A percentile compares a stretch with the other conserved stretches of the same genome.
These are phyloP conservation scores for Noctilio leporinus DNA, from an alignment of 2,113 vertebrate genomes.

Conservation along the genomic window DNA sequence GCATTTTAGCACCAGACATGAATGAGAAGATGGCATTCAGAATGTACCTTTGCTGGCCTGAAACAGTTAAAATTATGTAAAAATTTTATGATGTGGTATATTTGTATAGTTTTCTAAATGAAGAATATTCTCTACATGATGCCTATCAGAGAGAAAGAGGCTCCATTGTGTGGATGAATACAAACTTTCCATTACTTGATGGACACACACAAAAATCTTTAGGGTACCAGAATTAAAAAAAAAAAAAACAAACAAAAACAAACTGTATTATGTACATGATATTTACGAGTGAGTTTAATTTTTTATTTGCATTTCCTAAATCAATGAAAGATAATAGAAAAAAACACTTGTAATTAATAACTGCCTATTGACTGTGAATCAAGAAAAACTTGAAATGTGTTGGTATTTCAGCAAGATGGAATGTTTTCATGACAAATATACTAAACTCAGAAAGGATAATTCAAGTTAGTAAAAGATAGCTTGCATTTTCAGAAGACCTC, in stretches of 20 bases:
- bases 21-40: neutral
- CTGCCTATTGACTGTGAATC: neutral
- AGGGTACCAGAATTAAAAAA: neutral
- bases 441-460: neutral
- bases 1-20: neutral
- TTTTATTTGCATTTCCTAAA: constrained; percentile 45
- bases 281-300: constrained; percentile 17
- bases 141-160: neutral
- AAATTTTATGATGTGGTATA: neutral
- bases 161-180: neutral
- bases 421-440: constrained; percentile 30
- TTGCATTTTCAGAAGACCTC: neutral
- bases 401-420: constrained; percentile 16
- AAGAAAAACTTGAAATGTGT: neutral
- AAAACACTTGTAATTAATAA: constrained; percentile 9
- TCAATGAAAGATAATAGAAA: neutral
- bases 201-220: neutral
- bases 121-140: constrained; percentile 7
- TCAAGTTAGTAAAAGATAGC: neutral
- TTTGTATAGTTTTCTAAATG: neutral
- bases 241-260: neutral
- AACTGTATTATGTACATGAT: neutral
- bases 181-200: constrained; percentile 2
- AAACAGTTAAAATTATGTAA: neutral
- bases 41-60: neutral